Conservation (phyloP, 1,140 invertebrate species). For the Eurosta solidaginis region DNA sequence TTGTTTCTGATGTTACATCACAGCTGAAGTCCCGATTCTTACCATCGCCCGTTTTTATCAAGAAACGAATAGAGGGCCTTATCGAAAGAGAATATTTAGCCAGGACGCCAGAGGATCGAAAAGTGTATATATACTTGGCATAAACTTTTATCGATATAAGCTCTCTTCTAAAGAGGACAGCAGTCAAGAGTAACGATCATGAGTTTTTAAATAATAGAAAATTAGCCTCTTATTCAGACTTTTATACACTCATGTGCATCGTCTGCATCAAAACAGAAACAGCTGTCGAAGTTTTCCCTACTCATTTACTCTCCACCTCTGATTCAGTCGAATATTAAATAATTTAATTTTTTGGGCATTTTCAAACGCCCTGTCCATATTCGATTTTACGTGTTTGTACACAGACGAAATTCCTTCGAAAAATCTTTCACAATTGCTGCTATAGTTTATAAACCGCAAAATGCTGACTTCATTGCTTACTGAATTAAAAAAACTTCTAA, state of each 20-base stretch:
- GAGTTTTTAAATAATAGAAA: not conserved
- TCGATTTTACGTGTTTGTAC: no score
- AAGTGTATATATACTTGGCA: slow-evolving; percentile 91
- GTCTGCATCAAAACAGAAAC: not conserved
- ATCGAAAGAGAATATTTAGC: slow-evolving; percentile 99
- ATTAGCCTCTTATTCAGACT: not conserved
- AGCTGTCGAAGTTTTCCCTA: not conserved
- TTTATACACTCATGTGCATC: not conserved
- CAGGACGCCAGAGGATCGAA: slow-evolving; percentile 93
- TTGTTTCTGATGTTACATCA: slow-evolving; percentile 97
- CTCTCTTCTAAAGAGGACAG: not conserved
- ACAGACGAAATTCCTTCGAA: no score
- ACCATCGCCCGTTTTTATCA: slow-evolving; percentile 96
- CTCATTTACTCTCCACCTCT: not conserved
- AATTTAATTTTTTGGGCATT: no score
- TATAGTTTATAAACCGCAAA: no score
- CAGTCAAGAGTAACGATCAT: not conserved
- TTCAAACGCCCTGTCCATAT: no score
- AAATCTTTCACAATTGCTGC: no score
- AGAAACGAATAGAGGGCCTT: slow-evolving; percentile 98
- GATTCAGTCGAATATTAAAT: no score
- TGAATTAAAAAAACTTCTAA: no score
- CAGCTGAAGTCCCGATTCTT: slow-evolving; percentile 95
- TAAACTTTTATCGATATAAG: slow-evolving; percentile 58
- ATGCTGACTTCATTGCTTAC: no score